Conservation (phyloP, 2,888 invertebrate species). For the Xanthia icteritia region DNA sequence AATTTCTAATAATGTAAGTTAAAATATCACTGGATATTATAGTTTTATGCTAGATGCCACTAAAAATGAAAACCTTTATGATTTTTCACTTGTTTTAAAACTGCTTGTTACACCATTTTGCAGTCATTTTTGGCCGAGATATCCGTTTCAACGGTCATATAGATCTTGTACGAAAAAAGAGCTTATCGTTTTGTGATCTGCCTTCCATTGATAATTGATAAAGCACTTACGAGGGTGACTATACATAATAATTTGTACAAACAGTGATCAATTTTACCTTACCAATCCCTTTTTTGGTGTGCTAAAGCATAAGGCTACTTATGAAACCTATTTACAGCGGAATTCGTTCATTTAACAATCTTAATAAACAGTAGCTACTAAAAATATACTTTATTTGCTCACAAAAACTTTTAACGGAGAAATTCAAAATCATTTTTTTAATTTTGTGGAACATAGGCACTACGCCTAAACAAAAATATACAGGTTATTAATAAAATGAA, state of each 20-base stretch:
- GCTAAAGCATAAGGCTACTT: slow-evolving; percentile 39
- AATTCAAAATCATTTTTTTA: background rate
- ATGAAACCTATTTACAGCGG: slow-evolving; percentile 18
- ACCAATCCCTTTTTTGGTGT: slow-evolving; percentile 21
- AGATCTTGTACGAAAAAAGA: background rate
- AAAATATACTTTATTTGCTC: slow-evolving; percentile 47
- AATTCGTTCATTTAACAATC: slow-evolving; percentile 27
- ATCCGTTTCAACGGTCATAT: background rate
- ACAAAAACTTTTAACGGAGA: slow-evolving; percentile 13
- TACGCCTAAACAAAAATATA: background rate
- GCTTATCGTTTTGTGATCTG: background rate
- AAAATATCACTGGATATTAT: background rate
- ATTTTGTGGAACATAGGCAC: background rate
- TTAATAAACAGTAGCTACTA: slow-evolving; percentile 19
- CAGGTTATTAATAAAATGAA: background rate
- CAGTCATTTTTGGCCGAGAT: background rate
- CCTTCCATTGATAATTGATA: background rate
- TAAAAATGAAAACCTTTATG: background rate
- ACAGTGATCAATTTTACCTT: slow-evolving; percentile 18
- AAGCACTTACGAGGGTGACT: slow-evolving; percentile 1
- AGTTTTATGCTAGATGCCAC: background rate
- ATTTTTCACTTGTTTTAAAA: background rate
- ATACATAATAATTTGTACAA: slow-evolving; percentile 26
- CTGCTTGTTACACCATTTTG: background rate
- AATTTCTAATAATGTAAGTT: background rate